phyloP scores from a whole-genome alignment of 1,140 invertebrate species.

The Gonatopus flavifemur region DNA sequence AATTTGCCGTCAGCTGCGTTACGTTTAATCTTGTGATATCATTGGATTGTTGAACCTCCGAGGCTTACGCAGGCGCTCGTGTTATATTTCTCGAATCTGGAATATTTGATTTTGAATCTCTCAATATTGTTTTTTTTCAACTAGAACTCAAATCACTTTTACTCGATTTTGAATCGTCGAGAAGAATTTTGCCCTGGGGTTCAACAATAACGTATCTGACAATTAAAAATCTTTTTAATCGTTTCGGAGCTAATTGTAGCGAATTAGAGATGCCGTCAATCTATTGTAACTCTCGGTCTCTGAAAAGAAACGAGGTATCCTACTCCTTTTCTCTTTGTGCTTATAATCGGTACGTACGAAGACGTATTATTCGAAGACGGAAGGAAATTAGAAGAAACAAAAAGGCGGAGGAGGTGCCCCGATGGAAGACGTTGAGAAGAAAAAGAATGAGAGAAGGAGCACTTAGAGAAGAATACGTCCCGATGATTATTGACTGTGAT shows the following conservation, averaged over 20 bases:
- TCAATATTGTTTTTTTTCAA: no score
- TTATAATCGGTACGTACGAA: constrained; percentile 18
- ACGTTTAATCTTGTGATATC: no score
- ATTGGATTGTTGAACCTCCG: no score
- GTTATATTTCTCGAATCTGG: no score
- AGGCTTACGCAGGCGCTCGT: no score
- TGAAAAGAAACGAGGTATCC: constrained; percentile 37
- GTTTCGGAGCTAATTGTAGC: constrained; percentile 44
- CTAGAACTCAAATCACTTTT: no score
- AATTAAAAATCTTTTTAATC: constrained; percentile 58
- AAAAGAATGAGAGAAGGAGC: constrained; percentile 35
- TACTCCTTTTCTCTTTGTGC: no score
- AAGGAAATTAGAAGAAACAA: background rate
- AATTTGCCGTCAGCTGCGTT: no score
- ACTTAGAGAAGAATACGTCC: constrained; percentile 52
- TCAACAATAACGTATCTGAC: constrained; percentile 42
- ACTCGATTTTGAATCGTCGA: no score
- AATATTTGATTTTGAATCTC: no score
- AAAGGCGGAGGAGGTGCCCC: constrained; percentile 1
- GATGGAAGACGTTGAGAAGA: constrained; percentile 6
- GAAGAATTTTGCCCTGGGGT: no score
- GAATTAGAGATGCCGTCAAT: constrained; percentile 47
- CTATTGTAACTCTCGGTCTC: constrained; percentile 24
- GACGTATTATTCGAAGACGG: constrained; percentile 5
- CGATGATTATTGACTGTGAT: constrained; percentile 55